Evolutionary conservation across 2,797 vertebrate genomes (phyloP), one percentile per base, ranked within the genome.

Genomic region (Phylloscopus collybita): DNA sequence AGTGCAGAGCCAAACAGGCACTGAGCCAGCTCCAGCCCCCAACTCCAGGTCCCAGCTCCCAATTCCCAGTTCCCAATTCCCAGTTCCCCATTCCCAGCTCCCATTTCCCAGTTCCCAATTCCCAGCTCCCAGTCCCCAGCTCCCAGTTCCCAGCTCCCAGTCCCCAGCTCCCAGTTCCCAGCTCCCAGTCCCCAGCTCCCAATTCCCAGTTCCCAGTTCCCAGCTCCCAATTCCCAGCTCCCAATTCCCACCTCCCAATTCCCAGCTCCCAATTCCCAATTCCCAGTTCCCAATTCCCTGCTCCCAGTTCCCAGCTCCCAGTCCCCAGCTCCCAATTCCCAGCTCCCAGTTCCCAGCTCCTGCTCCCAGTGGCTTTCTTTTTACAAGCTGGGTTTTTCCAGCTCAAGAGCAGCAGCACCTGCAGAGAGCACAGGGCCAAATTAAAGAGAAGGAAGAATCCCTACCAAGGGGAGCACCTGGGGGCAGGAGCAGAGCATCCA

Each of bases 361-460:
- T 85, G 16, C 54, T 67, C 25, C 21, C 70, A 2, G 30, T 65
- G 34, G 16, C 66, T 91, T 50, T 6, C 82, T 96, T 88, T 83
- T 72, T 91, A 69, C 47, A 18, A 38, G 29, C 13, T 70, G 73
- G n/a, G 62, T 32, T 92, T 96, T 93, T 79, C 92, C 95, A 95
- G 19, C 53, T 50, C 69, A 34, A 47, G 56, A 89, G 47, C 72
- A 94, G 82, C 75, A 92, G 59, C 91, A 95, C 62, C 76, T 94
- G 81, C 74, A 80, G 66, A 85, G 84, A 86, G 56, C 11, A 70
- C 83, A 90, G 42, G 60, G 27, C 44, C 45, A 75, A 45, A 84
- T 84, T 81, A 84, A 80, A 88, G 65, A 75, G 86, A 32, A 93
- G 61, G 40, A 70, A 45, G 19, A 72, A 38, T 49, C 49, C 54